Base-by-base conservation (phyloP, 64 coral and sea anemone genomes). In the Cladopsammia gracilis region DNA sequence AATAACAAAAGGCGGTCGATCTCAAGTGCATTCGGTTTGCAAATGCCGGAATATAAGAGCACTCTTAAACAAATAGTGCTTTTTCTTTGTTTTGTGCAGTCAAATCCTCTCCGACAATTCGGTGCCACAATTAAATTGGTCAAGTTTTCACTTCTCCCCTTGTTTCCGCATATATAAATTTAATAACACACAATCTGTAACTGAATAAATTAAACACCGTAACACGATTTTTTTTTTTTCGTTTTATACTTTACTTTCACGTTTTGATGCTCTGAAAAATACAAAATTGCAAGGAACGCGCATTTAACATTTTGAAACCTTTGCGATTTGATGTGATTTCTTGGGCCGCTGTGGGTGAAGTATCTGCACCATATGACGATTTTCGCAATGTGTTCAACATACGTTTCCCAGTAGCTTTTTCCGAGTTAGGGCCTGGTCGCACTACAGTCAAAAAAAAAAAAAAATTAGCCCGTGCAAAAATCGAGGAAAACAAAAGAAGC, bases 1-100 rank as follows among this genome's bases (percentile, higher is more conserved):
- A 49, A 84, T 44, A 84, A 67, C 43, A 66, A 84, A 67, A 84
- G 60, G 19, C 62, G 20, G n/a, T 62, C 45, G 42, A 18, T 22
- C 62, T 84, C 62, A 84, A 84, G 80, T 84, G 62, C 47, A 44
- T 84, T 66, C 19, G 48, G 61, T 64, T 84, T 64, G 20, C 19
- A 84, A 64, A 84, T 84, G 80, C 62, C 80, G 62, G 80, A 84
- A 67, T 84, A 50, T 34, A 47, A 66, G 58, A 68, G 46, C 15
- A 84, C 75, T 20, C 62, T 84, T 84, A 67, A 84, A 84, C 61
- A 84, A 84, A 84, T 84, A 68, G 9, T 50, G 45, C 44, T 61
- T 68, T 67, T 48, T 84, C 62, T 34, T 59, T 59, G n/a, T 59
- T 23, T 15, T 56, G 5, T 79, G 13, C 13, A 60, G 77, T 79